phyloP scores from a whole-genome alignment of 2,113 vertebrate genomes.

The Rattus rattus region DNA sequence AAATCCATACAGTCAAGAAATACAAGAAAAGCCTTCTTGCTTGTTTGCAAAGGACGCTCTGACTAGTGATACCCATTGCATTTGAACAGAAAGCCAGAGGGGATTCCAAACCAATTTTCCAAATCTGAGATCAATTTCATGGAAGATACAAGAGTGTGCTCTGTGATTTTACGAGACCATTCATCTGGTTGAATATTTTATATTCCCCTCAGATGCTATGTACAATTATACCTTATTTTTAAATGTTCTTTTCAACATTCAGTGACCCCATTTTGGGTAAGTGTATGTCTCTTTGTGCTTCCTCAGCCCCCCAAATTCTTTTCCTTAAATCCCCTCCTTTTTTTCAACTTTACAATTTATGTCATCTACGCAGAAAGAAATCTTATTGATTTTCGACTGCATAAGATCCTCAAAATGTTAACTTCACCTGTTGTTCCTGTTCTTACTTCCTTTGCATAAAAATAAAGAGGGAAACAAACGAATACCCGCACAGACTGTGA shows the following conservation, averaged over 20 bases:
- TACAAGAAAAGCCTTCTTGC: neutral
- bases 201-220: neutral
- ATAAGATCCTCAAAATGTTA: constrained; percentile 36
- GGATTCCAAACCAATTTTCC: constrained; percentile 33
- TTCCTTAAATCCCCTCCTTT: neutral
- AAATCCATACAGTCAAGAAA: neutral
- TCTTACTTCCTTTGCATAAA: constrained; percentile 45
- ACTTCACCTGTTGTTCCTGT: neutral
- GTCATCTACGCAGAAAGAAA: constrained; percentile 20
- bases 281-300: neutral
- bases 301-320: neutral
- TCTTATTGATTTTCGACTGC: neutral
- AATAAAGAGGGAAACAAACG: neutral
- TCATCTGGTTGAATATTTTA: constrained; percentile 1
- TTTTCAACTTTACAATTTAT: neutral
- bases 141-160: neutral
- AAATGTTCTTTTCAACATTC: neutral
- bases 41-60: constrained; percentile 1
- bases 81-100: constrained; percentile 29
- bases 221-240: constrained; percentile 27
- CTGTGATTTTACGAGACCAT: constrained; percentile 35
- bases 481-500: neutral
- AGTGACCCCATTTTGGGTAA: neutral
- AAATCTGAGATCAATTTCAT: constrained; percentile 47
- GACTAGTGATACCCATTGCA: constrained; percentile 40